Evolutionary conservation across 2,797 vertebrate species (phyloP).

Genomic region (Margarornis squamiger): DNA sequence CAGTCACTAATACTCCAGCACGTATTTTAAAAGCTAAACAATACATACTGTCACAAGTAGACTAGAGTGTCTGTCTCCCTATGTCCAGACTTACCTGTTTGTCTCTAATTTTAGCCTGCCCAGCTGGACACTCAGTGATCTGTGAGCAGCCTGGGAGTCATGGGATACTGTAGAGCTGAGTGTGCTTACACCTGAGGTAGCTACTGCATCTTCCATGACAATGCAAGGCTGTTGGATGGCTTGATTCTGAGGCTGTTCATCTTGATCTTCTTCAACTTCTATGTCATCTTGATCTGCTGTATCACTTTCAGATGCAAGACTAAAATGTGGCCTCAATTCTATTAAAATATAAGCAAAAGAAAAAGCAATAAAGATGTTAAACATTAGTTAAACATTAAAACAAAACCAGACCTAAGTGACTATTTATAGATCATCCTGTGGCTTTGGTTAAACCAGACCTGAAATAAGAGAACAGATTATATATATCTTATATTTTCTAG

Average conservation of each 20-base stretch:
- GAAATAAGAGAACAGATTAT: not conserved
- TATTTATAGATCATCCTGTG: not conserved
- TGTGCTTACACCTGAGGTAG: constrained; percentile 96
- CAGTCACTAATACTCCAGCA: not conserved
- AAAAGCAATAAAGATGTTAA: not conserved
- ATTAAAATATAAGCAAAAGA: not conserved
- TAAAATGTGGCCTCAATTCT: constrained; percentile 97
- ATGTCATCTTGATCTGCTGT: constrained; percentile 90
- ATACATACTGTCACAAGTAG: not conserved
- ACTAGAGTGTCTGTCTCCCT: not conserved
- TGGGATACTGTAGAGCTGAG: constrained; percentile 95
- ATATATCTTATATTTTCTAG: not conserved
- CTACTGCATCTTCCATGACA: constrained; percentile 88
- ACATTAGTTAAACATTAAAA: not conserved
- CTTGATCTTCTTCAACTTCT: constrained; percentile 83
- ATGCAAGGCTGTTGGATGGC: constrained; percentile 74
- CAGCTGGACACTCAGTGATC: constrained; percentile 89
- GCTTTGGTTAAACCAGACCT: not conserved
- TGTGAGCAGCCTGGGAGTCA: constrained; percentile 87
- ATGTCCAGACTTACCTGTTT: constrained; percentile 80
- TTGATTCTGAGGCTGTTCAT: constrained; percentile 76
- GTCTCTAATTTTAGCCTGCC: constrained; percentile 95
- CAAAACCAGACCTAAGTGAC: not conserved
- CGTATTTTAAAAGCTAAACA: not conserved
- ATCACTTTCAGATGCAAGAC: constrained; percentile 94